Base-by-base conservation (phyloP, 1,140 invertebrate species). In the Trichonephila inaurata region DNA sequence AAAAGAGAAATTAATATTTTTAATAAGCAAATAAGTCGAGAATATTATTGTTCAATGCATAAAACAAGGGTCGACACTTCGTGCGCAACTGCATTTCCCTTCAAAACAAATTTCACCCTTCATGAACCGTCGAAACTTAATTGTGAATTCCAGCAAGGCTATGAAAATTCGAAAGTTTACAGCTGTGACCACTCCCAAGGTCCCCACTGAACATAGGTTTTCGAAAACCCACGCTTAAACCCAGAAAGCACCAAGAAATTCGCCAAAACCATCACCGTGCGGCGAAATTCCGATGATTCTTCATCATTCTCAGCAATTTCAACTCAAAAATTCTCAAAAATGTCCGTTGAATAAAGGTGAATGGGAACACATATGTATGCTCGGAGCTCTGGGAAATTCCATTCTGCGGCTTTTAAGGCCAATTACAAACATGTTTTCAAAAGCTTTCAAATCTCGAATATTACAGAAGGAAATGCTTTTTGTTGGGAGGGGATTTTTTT, bases 351-450 rank as follows among this genome's bases (percentile, higher is more conserved):
- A 33, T 6, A 18, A 33, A 40, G 28, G 72, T 33, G 16, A 18
- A 18, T 7, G 72, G 28, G 12, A 28, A 33, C 12, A 16, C 24
- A 33, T 18, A 24, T 18, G 33, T 40, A 16, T 33, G 33, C 18
- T 4, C 3, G 33, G 33, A 19, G 5, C 16, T 2, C 72, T 40
- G 72, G 28, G 28, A 77, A 77, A 77, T 40, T 77, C 28, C 33
- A 18, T 77, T 77, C 33, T 33, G 72, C 14, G 28, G 72, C 72
- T 77, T 77, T 77, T 77, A 77, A 77, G 72, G 72, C 24, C 72
- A 77, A 77, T 77, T 77, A 77, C 72, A 33, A 77, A 24, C 72
- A 77, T 77, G 33, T 77, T 77, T 77, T 40, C 16, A 18, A 77
- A 77, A 40, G 72, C 24, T 77, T 77, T 77, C 28, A 24, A 77